Evolutionary conservation across 2,888 invertebrate genomes (phyloP), one percentile per base, ranked within the genome.

Genomic region (Caenorhabditis sp.): DNA sequence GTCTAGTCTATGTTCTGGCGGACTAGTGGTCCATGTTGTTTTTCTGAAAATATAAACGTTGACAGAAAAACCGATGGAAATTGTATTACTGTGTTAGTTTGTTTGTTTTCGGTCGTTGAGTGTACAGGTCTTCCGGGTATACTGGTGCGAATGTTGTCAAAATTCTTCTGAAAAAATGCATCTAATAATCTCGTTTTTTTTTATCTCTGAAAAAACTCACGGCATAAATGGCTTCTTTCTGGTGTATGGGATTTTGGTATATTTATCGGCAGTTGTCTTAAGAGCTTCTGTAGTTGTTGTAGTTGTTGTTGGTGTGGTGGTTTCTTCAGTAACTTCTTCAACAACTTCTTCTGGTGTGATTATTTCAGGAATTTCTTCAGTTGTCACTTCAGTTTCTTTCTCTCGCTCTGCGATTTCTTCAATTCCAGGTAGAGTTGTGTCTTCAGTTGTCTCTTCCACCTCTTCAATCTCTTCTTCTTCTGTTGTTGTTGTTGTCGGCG

Each of bases 111-210:
- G 60, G 26, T 23, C 61, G 3, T 10, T 58, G 54, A 2, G 66
- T 68, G 14, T 37, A 62, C 5, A 31, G 23, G 23, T 69, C 61
- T 57, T 69, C 66, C n/a, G 71, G 64, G 19, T 55, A 71, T n/a
- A 71, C 67, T 57, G 71, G 71, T 24, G 71, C 63, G 58, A 67
- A 71, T 43, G 71, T 71, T 1, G 71, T 71, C 17, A 71, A 23
- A 1, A 63, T 12, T 27, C 53, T 26, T 61, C 71, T 71, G 57
- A 36, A 58, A n/a, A n/a, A n/a, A n/a, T n/a, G n/a, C n/a, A n/a
- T n/a, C n/a, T n/a, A n/a, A n/a, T n/a, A n/a, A n/a, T n/a, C n/a
- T n/a, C n/a, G n/a, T n/a, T n/a, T n/a, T n/a, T n/a, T n/a, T n/a
- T n/a, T n/a, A n/a, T n/a, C n/a, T n/a, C n/a, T n/a, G n/a, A 0